Conservation (phyloP, 2,888 invertebrate genomes). For the Athalia cordata region DNA sequence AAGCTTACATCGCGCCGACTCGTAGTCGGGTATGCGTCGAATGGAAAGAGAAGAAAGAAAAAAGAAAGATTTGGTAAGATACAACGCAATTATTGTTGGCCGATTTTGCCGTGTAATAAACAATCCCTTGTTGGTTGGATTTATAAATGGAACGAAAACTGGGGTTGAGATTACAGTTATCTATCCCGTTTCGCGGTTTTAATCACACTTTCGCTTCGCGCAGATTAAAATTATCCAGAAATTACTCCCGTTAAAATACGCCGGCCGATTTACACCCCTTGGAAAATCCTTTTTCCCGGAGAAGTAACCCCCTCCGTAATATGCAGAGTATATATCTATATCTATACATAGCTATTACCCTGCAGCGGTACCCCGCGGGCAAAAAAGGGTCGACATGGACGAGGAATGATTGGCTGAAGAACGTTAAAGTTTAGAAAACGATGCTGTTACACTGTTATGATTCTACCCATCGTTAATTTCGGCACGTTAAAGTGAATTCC, state of each 20-base stretch:
- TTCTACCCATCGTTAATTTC: slow-evolving; percentile 32
- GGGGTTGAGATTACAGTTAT: slow-evolving; percentile 38
- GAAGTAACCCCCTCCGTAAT: neutral
- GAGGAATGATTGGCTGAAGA: slow-evolving; percentile 25
- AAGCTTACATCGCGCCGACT: neutral
- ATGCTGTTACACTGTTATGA: slow-evolving; percentile 21
- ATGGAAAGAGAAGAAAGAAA: too few species aligned
- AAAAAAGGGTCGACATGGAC: slow-evolving; percentile 29
- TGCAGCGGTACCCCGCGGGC: neutral
- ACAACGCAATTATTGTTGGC: slow-evolving; percentile 33
- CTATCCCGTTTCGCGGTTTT: slow-evolving; percentile 41
- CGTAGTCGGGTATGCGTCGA: too few species aligned
- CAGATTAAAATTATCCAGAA: slow-evolving; percentile 43
- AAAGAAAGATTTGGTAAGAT: slow-evolving; percentile 21
- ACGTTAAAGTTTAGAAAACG: slow-evolving; percentile 33
- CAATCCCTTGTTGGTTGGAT: slow-evolving; percentile 18
- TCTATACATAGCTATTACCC: neutral
- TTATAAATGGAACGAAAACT: slow-evolving; percentile 37
- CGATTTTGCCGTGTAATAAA: slow-evolving; percentile 29
- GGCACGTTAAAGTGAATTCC: slow-evolving; percentile 16
- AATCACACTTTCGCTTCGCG: slow-evolving; percentile 31
- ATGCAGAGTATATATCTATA: too few species aligned
- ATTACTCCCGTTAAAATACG: slow-evolving; percentile 40
- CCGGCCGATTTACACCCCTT: slow-evolving; percentile 28
- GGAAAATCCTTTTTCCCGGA: slow-evolving; percentile 16